Base-by-base conservation (phyloP, 1,140 invertebrate genomes). In the Globodera ellingtonae region DNA sequence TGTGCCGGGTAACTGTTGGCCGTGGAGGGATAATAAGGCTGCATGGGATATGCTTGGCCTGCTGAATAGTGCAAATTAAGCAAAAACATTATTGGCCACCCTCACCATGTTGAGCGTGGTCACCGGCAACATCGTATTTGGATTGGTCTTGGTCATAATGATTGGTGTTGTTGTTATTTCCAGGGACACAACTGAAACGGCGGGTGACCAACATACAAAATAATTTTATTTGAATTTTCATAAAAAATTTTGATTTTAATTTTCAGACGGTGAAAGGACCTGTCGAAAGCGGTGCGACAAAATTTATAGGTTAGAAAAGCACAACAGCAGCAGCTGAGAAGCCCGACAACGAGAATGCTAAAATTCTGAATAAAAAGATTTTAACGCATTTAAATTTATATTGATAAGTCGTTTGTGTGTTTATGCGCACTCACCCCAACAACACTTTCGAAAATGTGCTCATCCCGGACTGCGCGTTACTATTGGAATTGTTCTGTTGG, bases 1-100 rank as follows among this genome's bases (percentile, higher is more conserved):
- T 59, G 44, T 66, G 79, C 62, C 59, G 82, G n/a, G 83, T 62
- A 62, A 62, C 18, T 62, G 18, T 62, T 62, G 10, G 56, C 15
- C 59, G 46, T 44, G 44, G 73, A 44, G 21, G 35, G 62, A 18
- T 62, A 62, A 62, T 84, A 84, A 6, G 83, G 83, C 47, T 84
- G 83, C 83, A 85, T 84, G 15, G 83, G 83, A 75, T 84, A 84
- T 21, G 73, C 70, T 52, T 84, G 83, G 46, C 73, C 65, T 74
- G 62, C 48, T 56, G 48, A 59, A 18, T 3, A 18, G 56, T 62
- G 73, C 48, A 50, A 59, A 75, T 59, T 50, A n/a, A 66, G 10
- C 18, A 18, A 15, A 24, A 24, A 35, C 35, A 35, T 35, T 35
- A 0, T 35, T 2, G 35, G 35, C 24, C 9, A 10, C 35, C 18